A percentile compares a stretch with the other conserved stretches of the same genome.
These are phyloP conservation scores for Chymomyza costata DNA, from an alignment of 1,140 invertebrate genomes.

Conservation along the genomic window DNA sequence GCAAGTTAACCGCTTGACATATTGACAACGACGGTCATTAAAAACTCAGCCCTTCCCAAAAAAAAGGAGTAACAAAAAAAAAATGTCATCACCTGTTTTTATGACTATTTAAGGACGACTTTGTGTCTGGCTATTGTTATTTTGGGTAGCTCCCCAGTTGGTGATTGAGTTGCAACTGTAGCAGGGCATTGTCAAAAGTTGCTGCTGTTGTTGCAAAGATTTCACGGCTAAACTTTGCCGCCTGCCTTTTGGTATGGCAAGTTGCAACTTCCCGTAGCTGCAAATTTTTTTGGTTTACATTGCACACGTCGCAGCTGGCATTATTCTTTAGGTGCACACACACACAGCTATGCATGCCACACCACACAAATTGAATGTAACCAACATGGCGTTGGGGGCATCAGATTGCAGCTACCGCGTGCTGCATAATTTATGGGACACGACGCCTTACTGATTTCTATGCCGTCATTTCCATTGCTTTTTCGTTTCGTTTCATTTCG, in stretches of 20 bases:
- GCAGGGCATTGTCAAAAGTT: slow-evolving; percentile 14
- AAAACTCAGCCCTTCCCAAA: too few relatives aligned
- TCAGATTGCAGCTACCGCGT: slow-evolving; percentile 67
- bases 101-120: too few relatives aligned
- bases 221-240: slow-evolving; percentile 29
- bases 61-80: too few relatives aligned
- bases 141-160: too few relatives aligned
- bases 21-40: too few relatives aligned
- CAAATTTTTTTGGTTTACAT: slow-evolving; percentile 37
- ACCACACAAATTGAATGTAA: slow-evolving; percentile 60
- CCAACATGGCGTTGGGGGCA: slow-evolving; percentile 46
- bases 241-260: slow-evolving; percentile 26
- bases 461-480: background rate
- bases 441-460: slow-evolving; percentile 16
- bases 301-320: slow-evolving; percentile 23
- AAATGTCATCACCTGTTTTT: too few relatives aligned
- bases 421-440: slow-evolving; percentile 64
- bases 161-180: slow-evolving; percentile 42
- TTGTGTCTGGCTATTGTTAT: too few relatives aligned
- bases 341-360: too few relatives aligned
- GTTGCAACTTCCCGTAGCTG: slow-evolving; percentile 54
- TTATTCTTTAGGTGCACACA: slow-evolving; percentile 33
- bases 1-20: too few relatives aligned
- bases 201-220: slow-evolving; percentile 21
- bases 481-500: slow-evolving; percentile 45